Conservation (phyloP, 2,888 invertebrate species). For the Phaedon cochleariae region DNA sequence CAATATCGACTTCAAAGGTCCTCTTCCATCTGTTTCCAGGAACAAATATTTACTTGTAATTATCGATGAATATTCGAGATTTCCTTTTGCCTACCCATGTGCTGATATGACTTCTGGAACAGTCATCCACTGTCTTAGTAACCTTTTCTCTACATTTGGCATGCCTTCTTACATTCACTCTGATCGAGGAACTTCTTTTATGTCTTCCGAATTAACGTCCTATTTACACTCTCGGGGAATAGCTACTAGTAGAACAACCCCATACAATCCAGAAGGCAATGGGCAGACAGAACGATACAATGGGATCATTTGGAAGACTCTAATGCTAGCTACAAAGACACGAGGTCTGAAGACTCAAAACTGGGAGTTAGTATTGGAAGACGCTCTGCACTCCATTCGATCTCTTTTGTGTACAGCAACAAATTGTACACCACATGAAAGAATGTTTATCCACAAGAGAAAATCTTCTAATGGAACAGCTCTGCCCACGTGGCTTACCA, state of each 20-base stretch:
- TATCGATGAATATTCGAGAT: slow-evolving; percentile 21
- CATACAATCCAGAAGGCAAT: slow-evolving; percentile 17
- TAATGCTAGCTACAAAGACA: slow-evolving; percentile 1
- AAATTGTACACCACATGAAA: slow-evolving; percentile 16
- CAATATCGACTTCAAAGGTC: background rate
- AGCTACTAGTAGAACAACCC: slow-evolving; percentile 18
- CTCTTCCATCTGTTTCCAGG: background rate
- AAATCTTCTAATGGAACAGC: background rate
- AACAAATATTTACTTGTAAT: slow-evolving; percentile 18
- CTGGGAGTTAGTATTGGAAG: background rate
- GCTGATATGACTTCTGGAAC: slow-evolving; percentile 19
- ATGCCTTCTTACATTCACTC: slow-evolving; percentile 16
- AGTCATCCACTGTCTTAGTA: slow-evolving; percentile 21
- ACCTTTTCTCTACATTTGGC: slow-evolving; percentile 17
- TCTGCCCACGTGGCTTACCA: background rate
- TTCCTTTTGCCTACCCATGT: slow-evolving; percentile 24
- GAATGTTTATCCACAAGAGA: slow-evolving; percentile 11
- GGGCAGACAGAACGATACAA: slow-evolving; percentile 6
- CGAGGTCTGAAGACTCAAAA: background rate
- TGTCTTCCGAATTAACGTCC: slow-evolving; percentile 7
- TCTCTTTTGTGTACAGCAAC: slow-evolving; percentile 5
- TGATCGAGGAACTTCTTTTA: slow-evolving; percentile 11
- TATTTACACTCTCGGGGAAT: slow-evolving; percentile 7
- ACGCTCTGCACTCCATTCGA: slow-evolving; percentile 9
- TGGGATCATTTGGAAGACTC: slow-evolving; percentile 16